Conservation (phyloP, 1,140 invertebrate genomes). For the Procambarus clarkii region DNA sequence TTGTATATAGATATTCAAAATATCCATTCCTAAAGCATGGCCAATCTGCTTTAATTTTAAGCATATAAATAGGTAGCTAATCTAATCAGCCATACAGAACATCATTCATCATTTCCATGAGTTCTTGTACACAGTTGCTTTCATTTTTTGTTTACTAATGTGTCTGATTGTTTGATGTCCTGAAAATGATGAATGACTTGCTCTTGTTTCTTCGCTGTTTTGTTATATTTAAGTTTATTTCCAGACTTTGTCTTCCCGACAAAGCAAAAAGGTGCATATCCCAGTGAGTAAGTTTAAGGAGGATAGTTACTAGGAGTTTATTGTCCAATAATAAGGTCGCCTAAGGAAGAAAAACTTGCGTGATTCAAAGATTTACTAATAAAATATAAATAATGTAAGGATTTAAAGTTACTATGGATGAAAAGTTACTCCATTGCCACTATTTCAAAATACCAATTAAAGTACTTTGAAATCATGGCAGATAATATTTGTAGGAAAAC, state of each 20-base stretch:
- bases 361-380: too few relatives aligned
- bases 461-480: background rate
- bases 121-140: conserved; percentile 51
- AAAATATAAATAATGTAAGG: too few relatives aligned
- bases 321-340: background rate
- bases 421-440: background rate
- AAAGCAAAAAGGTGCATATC: background rate
- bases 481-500: background rate
- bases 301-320: background rate
- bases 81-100: background rate
- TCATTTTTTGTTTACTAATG: conserved; percentile 24
- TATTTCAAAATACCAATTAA: background rate
- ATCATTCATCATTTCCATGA: conserved; percentile 41
- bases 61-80: too few relatives aligned
- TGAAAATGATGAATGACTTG: conserved; percentile 43
- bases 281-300: conserved; percentile 14
- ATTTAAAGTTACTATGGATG: background rate
- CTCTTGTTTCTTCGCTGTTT: conserved; percentile 2
- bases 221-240: background rate
- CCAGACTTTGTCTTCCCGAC: background rate
- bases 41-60: too few relatives aligned
- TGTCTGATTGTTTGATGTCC: conserved; percentile 32
- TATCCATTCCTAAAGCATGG: too few relatives aligned
- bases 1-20: too few relatives aligned
- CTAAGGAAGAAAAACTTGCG: too few relatives aligned